Base-by-base conservation (phyloP, 2,113 vertebrate species). In the Pitta sordida region DNA sequence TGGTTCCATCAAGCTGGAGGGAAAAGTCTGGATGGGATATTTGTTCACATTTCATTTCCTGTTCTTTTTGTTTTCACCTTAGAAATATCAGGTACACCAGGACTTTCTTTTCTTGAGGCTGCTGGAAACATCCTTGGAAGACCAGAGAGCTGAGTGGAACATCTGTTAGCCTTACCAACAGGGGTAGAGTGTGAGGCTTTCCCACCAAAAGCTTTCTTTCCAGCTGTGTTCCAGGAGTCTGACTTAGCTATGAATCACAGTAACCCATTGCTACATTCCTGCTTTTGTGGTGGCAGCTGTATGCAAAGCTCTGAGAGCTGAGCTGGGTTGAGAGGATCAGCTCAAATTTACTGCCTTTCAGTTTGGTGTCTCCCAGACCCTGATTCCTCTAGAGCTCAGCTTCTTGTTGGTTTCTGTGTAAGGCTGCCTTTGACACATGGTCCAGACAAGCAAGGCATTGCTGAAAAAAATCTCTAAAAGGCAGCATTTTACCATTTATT, bases 11-110 rank as follows among this genome's bases (percentile, higher is more conserved):
- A 85, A 60, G 86, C 91, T 91, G 92, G 62, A 94, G 74, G 89
- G 94, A 95, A 95, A 96, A 96, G 95, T 87, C 94, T 92, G 94
- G 91, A 94, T 93, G 93, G 91, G 93, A 94, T 95, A 41, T 77
- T 73, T 91, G 79, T 91, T 96, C 89, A 94, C 93, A 95, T 94
- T 95, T 94, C 95, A 94, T 96, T 94, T 96, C 94, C 95, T 93
- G 53, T 79, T 81, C 68, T 86, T 60, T 74, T 73, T 89, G 58
- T 58, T 95, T 94, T 91, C 76, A 75, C 81, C 32, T 85, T 85
- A 92, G 86, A 95, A 88, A 59, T 77, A 89, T 65, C 78, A 94
- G 86, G 67, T 86, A 91, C 64, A 62, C 49, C 81, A 85, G 78
- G 78, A 96, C 63, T 89, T 91, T 91, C 73, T 83, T 89, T 82